Conservation (phyloP, 2,113 vertebrate species). For the Pavo muticus region DNA sequence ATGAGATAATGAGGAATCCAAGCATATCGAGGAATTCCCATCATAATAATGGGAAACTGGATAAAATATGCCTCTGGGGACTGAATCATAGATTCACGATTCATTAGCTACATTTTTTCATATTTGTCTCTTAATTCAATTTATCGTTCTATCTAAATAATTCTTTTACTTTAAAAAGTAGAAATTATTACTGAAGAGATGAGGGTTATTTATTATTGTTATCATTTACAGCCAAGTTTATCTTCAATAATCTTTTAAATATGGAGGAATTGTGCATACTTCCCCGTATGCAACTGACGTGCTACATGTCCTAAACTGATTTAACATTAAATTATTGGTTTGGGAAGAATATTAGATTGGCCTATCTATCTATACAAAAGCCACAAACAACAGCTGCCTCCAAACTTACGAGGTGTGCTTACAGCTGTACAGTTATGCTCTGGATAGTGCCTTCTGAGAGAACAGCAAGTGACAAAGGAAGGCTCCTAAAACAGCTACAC, state of each 20-base stretch:
- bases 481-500: background rate
- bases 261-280: background rate
- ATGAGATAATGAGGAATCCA: background rate
- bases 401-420: background rate
- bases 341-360: background rate
- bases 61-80: too few relatives aligned
- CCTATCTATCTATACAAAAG: background rate
- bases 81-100: background rate
- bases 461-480: background rate
- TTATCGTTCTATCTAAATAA: background rate
- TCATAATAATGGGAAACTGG: background rate
- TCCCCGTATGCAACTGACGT: background rate
- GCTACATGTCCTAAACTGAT: background rate
- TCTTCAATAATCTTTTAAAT: background rate
- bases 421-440: background rate
- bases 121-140: background rate
- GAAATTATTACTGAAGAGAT: background rate
- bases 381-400: background rate
- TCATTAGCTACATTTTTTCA: background rate
- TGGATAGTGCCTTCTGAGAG: background rate
- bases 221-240: background rate
- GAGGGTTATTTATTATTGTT: background rate
- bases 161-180: background rate
- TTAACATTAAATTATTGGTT: background rate
- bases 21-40: too few relatives aligned